phyloP scores from a whole-genome alignment of 2,888 invertebrate species.

The Nomada lathburiana region DNA sequence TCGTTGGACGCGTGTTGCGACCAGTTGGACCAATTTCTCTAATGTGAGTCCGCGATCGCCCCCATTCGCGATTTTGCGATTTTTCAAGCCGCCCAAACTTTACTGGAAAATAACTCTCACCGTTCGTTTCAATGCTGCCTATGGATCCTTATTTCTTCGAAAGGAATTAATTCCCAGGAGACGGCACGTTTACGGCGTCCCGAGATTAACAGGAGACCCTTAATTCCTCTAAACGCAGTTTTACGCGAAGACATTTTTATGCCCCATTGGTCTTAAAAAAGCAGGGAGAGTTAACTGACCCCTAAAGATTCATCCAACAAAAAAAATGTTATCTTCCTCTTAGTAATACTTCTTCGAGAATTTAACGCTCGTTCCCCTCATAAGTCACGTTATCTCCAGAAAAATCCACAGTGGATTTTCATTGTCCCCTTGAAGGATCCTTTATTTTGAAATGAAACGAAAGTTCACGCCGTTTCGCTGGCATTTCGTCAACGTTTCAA shows the following conservation, averaged over 20 bases:
- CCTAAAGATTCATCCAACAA: too few relatives aligned
- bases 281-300: neutral
- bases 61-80: neutral
- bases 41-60: neutral
- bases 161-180: neutral
- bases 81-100: neutral
- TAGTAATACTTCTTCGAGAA: too few relatives aligned
- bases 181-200: neutral
- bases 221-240: neutral
- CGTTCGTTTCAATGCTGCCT: neutral
- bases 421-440: too few relatives aligned
- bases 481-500: too few relatives aligned
- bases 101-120: neutral
- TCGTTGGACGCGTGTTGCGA: neutral
- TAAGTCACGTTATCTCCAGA: too few relatives aligned
- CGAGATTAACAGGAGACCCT: neutral
- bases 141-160: neutral
- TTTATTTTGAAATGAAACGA: too few relatives aligned
- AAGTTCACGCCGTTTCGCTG: too few relatives aligned
- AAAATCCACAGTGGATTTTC: too few relatives aligned
- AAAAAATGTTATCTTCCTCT: too few relatives aligned
- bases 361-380: too few relatives aligned
- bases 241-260: neutral
- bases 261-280: neutral
- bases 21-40: slow-evolving; percentile 41